Conservation (phyloP, 1,140 invertebrate genomes). For the Pseudomyrmex cubaensis region DNA sequence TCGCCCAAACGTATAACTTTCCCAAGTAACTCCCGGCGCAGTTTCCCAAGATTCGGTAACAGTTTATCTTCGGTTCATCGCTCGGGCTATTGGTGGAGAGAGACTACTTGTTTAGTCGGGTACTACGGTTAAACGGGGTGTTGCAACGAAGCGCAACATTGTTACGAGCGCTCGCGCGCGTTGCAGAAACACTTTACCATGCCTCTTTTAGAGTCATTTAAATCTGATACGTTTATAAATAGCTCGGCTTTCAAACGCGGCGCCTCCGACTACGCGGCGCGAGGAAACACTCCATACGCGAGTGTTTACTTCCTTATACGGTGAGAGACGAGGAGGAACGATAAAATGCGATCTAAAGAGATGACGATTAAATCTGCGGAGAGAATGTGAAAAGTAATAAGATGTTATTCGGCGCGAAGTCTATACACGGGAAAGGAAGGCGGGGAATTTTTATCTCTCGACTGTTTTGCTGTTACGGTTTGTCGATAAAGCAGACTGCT, state of each 20-base stretch:
- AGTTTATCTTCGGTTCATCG: not conserved
- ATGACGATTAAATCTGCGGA: not conserved
- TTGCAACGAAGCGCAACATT: not conserved
- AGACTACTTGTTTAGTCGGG: slow-evolving; percentile 1
- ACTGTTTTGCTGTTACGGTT: not conserved
- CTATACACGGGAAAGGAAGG: not conserved
- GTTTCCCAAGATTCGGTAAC: not conserved
- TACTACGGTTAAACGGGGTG: not conserved
- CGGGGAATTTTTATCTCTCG: not conserved
- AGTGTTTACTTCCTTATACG: not conserved
- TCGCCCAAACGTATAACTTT: not conserved
- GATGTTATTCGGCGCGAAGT: slow-evolving; percentile 9
- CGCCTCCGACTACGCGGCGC: not conserved
- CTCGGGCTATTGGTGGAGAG: not conserved
- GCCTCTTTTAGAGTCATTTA: not conserved
- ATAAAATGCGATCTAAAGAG: no score
- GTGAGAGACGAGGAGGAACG: not conserved
- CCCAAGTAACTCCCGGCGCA: no score
- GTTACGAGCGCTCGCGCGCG: not conserved
- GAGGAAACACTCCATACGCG: not conserved
- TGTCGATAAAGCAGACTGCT: slow-evolving; percentile 41
- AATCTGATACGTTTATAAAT: slow-evolving; percentile 35
- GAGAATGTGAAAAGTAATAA: slow-evolving; percentile 3
- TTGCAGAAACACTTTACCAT: no score
- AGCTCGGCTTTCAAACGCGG: not conserved